These are phyloP conservation scores for Sinocyclocheilus anophthalmus DNA, from an alignment of 2,113 vertebrate species.

Conservation along the genomic window DNA sequence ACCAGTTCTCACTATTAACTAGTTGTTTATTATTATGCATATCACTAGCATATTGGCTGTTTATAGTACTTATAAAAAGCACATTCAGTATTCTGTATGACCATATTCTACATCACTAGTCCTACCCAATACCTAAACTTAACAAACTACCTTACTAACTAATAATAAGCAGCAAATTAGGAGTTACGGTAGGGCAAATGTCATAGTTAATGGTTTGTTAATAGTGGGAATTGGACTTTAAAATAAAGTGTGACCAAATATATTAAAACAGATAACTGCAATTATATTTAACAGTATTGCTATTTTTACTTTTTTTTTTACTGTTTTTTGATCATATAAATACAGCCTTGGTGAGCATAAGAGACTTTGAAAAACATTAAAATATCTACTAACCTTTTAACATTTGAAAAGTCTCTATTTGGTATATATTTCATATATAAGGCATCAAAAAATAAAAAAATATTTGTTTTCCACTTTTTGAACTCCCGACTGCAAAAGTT, in stretches of 20 bases:
- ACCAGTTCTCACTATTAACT: too few relatives aligned
- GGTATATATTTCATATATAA: neutral
- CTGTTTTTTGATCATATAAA: neutral
- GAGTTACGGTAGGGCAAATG: too few relatives aligned
- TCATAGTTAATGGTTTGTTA: too few relatives aligned
- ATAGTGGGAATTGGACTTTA: too few relatives aligned
- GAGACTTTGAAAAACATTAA: neutral
- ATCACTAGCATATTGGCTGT: too few relatives aligned
- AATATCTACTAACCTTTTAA: neutral
- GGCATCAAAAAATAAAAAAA: neutral
- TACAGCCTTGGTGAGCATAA: neutral
- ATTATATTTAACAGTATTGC: neutral
- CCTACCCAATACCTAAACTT: neutral
- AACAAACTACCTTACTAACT: too few relatives aligned
- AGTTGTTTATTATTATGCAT: too few relatives aligned
- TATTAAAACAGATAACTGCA: neutral
- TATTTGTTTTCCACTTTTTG: neutral
- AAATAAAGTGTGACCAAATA: too few relatives aligned
- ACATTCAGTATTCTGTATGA: too few relatives aligned
- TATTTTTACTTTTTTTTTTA: neutral
- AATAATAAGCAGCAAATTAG: too few relatives aligned
- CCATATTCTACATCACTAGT: too few relatives aligned
- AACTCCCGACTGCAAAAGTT: neutral
- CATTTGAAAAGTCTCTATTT: neutral
- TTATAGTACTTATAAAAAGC: too few relatives aligned